These are phyloP conservation scores for Oryzias celebensis DNA, from an alignment of 2,113 vertebrate genomes.

Conservation along the genomic window DNA sequence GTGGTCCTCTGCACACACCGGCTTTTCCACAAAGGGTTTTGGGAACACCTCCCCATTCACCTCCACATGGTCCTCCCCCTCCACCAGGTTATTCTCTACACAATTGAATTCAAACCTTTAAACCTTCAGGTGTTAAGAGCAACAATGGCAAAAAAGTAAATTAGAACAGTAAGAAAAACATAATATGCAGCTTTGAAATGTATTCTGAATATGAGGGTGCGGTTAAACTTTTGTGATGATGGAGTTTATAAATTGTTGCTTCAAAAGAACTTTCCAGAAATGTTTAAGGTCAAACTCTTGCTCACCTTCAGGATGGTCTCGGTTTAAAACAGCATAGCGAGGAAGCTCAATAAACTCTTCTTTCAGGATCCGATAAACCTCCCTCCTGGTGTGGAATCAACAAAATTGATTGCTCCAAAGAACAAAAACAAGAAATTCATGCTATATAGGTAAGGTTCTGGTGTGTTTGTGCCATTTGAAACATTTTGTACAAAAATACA, in stretches of 20 bases:
- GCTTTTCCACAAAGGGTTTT: conserved; percentile 98
- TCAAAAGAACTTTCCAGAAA: no score
- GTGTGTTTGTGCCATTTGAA: no score
- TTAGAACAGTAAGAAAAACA: no score
- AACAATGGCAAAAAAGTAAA: no score
- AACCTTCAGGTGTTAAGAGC: no score
- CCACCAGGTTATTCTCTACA: conserved; percentile 91
- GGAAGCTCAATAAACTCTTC: conserved; percentile 96
- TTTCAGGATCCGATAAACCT: conserved; percentile 94
- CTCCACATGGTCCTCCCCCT: conserved; percentile 94
- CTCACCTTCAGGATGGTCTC: conserved; percentile 91
- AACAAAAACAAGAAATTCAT: neutral
- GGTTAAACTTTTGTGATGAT: no score
- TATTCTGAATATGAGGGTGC: no score
- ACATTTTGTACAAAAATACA: no score
- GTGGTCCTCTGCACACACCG: conserved; percentile 95
- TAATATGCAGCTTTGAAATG: no score
- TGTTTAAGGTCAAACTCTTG: neutral
- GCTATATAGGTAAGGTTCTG: no score
- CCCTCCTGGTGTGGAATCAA: conserved; percentile 78
- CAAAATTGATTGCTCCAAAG: neutral
- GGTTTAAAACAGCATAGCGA: conserved; percentile 92
- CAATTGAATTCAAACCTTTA: neutral
- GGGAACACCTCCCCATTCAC: conserved; percentile 94
- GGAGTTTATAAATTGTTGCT: no score